These are phyloP conservation scores for Callyntrura guangdongensis DNA, from an alignment of 2,888 invertebrate species.

Conservation along the genomic window DNA sequence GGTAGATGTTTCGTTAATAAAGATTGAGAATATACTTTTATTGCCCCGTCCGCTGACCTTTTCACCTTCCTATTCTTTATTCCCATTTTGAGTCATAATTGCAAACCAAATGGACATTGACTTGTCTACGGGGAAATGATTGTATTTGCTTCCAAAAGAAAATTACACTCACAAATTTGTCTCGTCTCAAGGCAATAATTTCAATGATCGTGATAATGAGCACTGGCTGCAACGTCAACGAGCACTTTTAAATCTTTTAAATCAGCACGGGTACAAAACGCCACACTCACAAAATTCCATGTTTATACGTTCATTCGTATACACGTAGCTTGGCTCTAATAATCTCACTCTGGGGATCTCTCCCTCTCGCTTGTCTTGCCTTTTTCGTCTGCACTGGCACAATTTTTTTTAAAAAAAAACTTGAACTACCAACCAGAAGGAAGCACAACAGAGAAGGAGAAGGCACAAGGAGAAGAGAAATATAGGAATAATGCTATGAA, in stretches of 20 bases:
- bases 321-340: no score
- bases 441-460: background rate
- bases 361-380: background rate
- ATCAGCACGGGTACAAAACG: no score
- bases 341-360: background rate
- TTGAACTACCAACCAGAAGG: constrained; percentile 6
- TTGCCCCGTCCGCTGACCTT: background rate
- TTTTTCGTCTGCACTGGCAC: background rate
- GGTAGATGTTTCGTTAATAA: background rate
- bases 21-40: background rate
- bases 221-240: no score
- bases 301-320: background rate
- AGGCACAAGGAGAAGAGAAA: background rate
- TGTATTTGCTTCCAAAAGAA: background rate
- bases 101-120: background rate
- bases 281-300: background rate
- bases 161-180: no score
- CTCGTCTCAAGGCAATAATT: no score
- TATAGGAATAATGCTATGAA: constrained; percentile 6
- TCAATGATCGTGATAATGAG: no score
- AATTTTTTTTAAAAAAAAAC: background rate
- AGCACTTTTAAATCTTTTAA: no score
- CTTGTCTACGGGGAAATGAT: background rate
- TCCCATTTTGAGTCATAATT: constrained; percentile 20
- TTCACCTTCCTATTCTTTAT: constrained; percentile 33